Percentiles rank a stretch among this genome's conserved stretches.
phyloP scores from a whole-genome alignment of 37 sponge, comb jelly and placozoan species.

The Geodia barretti region DNA sequence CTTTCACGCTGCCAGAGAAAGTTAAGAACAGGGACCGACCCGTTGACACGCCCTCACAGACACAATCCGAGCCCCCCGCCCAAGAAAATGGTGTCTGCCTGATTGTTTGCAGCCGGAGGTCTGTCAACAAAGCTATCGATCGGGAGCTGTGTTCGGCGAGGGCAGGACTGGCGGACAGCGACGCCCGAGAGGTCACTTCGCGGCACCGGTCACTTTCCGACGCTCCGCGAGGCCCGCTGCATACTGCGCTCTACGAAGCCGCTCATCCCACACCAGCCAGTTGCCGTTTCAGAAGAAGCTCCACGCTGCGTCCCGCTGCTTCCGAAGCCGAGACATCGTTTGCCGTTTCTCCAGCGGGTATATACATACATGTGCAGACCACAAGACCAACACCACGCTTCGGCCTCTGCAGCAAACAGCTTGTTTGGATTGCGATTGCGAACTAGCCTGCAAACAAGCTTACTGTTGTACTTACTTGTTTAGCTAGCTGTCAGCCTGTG shows the following conservation, averaged over 20 bases:
- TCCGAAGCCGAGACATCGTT: too few relatives aligned
- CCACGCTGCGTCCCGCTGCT: too few relatives aligned
- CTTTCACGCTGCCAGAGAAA: too few relatives aligned
- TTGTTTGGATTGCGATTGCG: neutral
- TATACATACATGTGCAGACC: too few relatives aligned
- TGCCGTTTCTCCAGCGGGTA: too few relatives aligned
- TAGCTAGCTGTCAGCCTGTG: too few relatives aligned
- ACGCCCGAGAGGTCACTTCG: neutral
- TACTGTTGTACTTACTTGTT: too few relatives aligned
- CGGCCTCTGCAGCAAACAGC: neutral
- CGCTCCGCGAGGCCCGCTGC: neutral
- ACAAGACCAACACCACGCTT: neutral
- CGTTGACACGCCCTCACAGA: too few relatives aligned
- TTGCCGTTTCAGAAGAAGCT: neutral
- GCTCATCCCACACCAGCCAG: neutral
- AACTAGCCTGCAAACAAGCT: too few relatives aligned
- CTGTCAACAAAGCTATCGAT: neutral
- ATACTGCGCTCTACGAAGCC: neutral
- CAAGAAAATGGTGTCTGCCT: constrained; percentile 13
- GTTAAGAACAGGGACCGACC: neutral
- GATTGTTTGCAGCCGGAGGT: neutral
- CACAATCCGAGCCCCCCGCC: neutral
- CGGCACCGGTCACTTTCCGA: neutral
- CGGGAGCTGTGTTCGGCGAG: neutral
- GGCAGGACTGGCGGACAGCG: neutral